phyloP scores from a whole-genome alignment of 2,113 vertebrate species.

The Dendrocopos noguchii region DNA sequence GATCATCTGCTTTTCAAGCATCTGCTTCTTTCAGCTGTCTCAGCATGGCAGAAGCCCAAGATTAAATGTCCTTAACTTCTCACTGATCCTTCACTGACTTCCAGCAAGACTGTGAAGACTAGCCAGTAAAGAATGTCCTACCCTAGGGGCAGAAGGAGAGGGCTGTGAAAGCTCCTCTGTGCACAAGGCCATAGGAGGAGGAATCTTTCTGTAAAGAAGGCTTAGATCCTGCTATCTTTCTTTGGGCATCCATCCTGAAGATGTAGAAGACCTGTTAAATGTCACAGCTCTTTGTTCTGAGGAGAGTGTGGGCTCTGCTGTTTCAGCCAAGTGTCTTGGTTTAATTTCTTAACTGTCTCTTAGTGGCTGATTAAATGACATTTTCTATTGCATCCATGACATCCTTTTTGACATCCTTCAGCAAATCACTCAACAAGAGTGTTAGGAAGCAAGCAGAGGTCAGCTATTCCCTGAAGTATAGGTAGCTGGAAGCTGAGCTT shows the following conservation, averaged over 20 bases:
- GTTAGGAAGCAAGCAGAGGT: neutral
- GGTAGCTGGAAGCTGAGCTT: neutral
- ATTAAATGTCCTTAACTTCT: neutral
- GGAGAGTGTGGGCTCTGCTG: neutral
- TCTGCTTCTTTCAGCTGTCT: neutral
- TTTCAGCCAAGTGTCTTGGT: neutral
- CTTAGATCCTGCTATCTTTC: neutral
- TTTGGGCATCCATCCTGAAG: neutral
- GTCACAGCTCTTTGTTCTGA: neutral
- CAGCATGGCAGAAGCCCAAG: neutral
- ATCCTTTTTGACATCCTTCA: neutral
- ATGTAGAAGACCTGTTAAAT: neutral
- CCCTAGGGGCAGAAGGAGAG: neutral
- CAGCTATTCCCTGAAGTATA: neutral
- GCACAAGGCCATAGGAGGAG: neutral
- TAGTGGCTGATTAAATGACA: neutral
- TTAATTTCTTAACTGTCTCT: neutral
- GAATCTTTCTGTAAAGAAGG: neutral
- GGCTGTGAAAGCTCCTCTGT: neutral
- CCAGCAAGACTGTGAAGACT: neutral
- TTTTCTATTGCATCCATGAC: neutral
- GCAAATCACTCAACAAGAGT: neutral
- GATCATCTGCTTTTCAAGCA: neutral
- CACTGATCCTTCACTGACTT: fast-evolving
- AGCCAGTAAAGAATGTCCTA: neutral